Evolutionary conservation across 2,113 vertebrate species (phyloP).

Genomic region (Anser brachyrhynchus): DNA sequence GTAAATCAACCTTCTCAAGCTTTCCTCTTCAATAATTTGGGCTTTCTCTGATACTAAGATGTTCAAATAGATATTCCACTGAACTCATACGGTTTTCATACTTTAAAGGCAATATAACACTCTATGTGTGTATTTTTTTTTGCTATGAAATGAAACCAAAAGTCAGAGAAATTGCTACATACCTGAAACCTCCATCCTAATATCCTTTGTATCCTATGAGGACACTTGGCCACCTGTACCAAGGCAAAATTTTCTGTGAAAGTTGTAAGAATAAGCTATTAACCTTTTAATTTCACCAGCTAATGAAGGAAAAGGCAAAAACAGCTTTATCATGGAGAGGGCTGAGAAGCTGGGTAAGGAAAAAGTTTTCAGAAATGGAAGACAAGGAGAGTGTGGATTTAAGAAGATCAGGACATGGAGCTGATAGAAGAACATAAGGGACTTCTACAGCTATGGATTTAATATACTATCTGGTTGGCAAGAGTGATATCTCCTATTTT

Average conservation of each 20-base stretch:
- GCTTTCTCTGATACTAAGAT: not conserved
- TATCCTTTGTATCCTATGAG: not conserved
- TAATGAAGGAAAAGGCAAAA: not conserved
- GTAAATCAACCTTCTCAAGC: not conserved
- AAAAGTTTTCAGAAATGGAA: not conserved
- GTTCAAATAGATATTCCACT: not conserved
- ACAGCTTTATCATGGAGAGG: not conserved
- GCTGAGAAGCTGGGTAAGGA: fast-evolving
- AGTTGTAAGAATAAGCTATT: not conserved
- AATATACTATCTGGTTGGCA: not conserved
- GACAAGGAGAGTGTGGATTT: not conserved
- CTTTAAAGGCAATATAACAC: not conserved
- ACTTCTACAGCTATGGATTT: not conserved
- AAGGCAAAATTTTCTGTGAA: not conserved
- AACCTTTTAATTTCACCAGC: not conserved
- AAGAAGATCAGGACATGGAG: not conserved
- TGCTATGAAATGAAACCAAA: not conserved
- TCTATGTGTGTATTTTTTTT: not conserved
- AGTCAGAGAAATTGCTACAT: not conserved
- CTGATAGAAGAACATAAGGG: not conserved
- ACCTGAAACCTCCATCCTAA: not conserved
- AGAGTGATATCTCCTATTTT: not conserved
- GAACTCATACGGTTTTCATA: not conserved
- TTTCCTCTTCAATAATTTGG: not conserved
- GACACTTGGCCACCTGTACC: not conserved